phyloP scores from a whole-genome alignment of 37 sponge, comb jelly and placozoan genomes.

The Amphimedon queenslandica region DNA sequence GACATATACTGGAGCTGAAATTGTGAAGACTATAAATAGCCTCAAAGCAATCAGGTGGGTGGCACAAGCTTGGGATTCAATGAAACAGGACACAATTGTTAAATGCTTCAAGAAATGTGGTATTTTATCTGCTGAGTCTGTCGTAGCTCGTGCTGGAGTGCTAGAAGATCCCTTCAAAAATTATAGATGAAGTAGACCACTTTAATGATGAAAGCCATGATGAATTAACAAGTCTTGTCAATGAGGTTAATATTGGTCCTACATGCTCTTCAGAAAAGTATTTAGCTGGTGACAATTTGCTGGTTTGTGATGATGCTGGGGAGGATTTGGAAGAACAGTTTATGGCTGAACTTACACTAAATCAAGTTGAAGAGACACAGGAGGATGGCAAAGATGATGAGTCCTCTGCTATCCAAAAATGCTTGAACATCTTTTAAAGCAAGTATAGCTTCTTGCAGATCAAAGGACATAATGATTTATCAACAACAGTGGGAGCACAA shows the following conservation, averaged over 20 bases:
- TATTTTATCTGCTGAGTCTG: conserved; percentile 26
- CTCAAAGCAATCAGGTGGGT: conserved; percentile 39
- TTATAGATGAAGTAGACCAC: background rate
- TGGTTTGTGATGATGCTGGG: conserved; percentile 28
- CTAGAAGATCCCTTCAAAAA: conserved; percentile 25
- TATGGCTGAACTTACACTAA: conserved; percentile 4
- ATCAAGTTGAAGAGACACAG: conserved; percentile 13
- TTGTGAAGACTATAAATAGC: conserved; percentile 38
- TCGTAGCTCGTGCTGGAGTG: conserved; percentile 1
- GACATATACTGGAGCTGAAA: conserved; percentile 18
- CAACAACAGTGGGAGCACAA: conserved; percentile 1
- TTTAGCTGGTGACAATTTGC: conserved; percentile 24
- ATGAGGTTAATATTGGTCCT: conserved; percentile 3
- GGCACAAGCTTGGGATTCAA: conserved; percentile 47
- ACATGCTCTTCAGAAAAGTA: conserved; percentile 35
- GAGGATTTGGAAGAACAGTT: conserved; percentile 33
- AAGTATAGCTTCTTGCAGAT: conserved; percentile 1
- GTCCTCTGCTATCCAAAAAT: conserved; percentile 1
- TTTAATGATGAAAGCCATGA: conserved; percentile 1
- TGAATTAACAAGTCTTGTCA: background rate
- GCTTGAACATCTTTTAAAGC: background rate
- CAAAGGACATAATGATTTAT: background rate
- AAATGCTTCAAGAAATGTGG: conserved; percentile 71
- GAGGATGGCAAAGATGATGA: conserved; percentile 28
- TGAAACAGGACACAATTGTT: conserved; percentile 33